A percentile compares a stretch with the other conserved stretches of the same genome.
Evolutionary conservation across 2,888 invertebrate genomes (phyloP).

Genomic region (Cephus rjabovi): DNA sequence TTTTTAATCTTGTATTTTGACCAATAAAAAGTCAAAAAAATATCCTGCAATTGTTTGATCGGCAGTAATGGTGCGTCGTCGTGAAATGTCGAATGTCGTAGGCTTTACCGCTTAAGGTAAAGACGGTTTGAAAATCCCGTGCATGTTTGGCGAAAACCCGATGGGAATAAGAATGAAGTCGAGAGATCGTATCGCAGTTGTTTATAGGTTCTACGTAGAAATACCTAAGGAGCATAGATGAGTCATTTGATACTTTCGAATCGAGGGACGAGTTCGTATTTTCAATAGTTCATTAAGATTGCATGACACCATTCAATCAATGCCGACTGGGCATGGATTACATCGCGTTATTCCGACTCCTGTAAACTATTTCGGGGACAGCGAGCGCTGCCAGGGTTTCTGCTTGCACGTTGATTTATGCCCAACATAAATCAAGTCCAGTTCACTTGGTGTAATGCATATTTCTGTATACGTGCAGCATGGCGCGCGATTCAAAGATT

Average conservation of each 20-base stretch:
- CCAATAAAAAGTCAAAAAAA: neutral
- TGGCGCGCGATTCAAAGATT: slow-evolving; percentile 3
- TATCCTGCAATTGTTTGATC: neutral
- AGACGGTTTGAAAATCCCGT: neutral
- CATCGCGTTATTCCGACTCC: slow-evolving; percentile 34
- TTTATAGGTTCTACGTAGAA: neutral
- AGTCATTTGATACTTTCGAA: neutral
- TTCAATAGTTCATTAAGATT: slow-evolving; percentile 30
- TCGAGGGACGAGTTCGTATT: neutral
- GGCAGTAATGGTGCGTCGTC: neutral
- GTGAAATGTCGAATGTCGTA: neutral
- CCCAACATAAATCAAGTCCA: slow-evolving; percentile 50
- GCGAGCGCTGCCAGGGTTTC: slow-evolving; percentile 44
- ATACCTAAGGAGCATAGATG: neutral
- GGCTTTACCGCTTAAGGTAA: neutral
- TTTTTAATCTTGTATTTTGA: neutral
- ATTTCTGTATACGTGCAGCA: slow-evolving; percentile 35
- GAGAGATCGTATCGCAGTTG: neutral
- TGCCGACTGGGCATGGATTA: slow-evolving; percentile 31
- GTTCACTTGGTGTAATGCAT: slow-evolving; percentile 48
- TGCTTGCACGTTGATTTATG: slow-evolving; percentile 49
- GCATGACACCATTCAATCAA: slow-evolving; percentile 45
- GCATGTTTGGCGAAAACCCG: neutral
- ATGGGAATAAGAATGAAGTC: neutral
- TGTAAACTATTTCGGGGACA: slow-evolving; percentile 56